These are phyloP conservation scores for Palythoa grandiflora DNA, from an alignment of 92 coral and sea anemone genomes.

Conservation along the genomic window DNA sequence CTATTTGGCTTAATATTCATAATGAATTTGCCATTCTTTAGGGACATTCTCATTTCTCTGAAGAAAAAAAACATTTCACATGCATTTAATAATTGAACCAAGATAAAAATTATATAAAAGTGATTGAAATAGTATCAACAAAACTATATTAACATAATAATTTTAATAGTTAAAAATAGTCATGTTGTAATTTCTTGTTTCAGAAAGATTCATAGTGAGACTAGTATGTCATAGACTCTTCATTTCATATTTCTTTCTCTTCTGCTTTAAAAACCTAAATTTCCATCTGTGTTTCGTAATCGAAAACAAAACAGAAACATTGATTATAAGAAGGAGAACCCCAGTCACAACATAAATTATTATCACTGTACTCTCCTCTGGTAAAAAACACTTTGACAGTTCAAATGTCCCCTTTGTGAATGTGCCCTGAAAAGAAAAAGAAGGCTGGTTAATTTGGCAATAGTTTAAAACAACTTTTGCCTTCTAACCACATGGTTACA, in stretches of 20 bases:
- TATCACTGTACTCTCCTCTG: conserved; percentile 91
- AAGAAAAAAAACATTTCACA: no score
- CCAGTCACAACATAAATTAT: conserved; percentile 69
- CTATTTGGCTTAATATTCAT: no score
- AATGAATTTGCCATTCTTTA: no score
- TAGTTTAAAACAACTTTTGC: no score
- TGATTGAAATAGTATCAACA: no score
- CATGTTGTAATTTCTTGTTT: neutral
- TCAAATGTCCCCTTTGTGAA: conserved; percentile 76
- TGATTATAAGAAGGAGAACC: conserved; percentile 49
- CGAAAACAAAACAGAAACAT: conserved; percentile 3
- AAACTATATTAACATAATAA: no score
- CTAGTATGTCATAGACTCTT: conserved; percentile 13
- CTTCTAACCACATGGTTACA: no score
- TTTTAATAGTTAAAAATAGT: neutral
- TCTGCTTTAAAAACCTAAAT: neutral
- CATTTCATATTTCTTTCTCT: conserved; percentile 26
- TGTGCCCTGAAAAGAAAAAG: conserved; percentile 65
- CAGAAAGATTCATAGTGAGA: no score
- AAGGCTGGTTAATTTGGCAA: neutral
- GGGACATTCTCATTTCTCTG: no score
- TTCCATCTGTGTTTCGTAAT: conserved; percentile 6
- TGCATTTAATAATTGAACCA: no score
- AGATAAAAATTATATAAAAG: no score
- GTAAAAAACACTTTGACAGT: conserved; percentile 89